A percentile compares a stretch with the other conserved stretches of the same genome.
These are phyloP conservation scores for Chelonia mydas DNA, from an alignment of 2,797 vertebrate genomes.

Conservation along the genomic window DNA sequence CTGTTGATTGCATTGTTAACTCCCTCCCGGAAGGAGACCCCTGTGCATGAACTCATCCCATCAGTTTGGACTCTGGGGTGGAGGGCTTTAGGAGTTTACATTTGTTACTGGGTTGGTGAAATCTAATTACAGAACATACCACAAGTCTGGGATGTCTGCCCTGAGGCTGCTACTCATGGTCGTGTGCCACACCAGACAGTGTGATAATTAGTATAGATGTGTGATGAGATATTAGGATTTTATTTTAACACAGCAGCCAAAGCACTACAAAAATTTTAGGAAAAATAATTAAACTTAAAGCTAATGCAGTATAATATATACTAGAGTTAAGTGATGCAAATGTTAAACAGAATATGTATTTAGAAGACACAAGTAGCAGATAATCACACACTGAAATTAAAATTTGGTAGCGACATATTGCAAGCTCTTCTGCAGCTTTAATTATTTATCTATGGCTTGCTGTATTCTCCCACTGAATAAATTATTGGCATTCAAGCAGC, in stretches of 20 bases:
- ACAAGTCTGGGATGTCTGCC: background rate
- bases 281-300: background rate
- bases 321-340: background rate
- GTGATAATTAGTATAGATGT: background rate
- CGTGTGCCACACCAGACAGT: background rate
- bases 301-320: background rate
- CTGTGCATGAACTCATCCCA: background rate
- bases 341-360: background rate
- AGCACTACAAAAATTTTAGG: background rate
- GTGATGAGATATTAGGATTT: background rate
- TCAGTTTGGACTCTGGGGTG: background rate
- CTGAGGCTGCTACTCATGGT: background rate
- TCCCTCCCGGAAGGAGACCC: background rate
- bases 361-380: background rate
- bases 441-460: background rate
- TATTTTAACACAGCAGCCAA: background rate
- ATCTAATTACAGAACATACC: background rate
- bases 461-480: constrained; percentile 1
- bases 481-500: background rate
- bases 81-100: background rate
- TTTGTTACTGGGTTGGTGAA: background rate
- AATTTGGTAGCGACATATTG: background rate
- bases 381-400: background rate
- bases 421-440: background rate
- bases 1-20: background rate